Evolutionary conservation across 2,797 vertebrate species (phyloP), one percentile per base, ranked within the genome.

Genomic region (Eremophila alpestris): DNA sequence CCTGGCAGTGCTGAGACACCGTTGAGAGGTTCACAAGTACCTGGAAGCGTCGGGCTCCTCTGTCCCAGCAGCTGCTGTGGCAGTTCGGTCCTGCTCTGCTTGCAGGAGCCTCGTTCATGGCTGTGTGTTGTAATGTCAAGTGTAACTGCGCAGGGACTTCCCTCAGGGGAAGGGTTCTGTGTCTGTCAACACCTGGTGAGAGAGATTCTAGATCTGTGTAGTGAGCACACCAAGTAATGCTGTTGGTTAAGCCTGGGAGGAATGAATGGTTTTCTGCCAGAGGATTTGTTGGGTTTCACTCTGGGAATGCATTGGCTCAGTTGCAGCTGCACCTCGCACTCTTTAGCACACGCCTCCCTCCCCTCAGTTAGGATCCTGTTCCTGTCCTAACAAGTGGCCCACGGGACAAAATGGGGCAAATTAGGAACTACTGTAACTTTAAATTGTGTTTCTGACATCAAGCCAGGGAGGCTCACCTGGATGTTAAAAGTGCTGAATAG

Each of bases 21-120:
- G 0, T 7, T 18, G 51, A 62, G 73, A 17, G 12, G 45, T 24
- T 34, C 34, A 21, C 6, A 30, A 70, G 21, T 5, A 1, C 17
- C 7, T 3, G 11, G 13, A 16, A 13, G 24, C 1, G 0, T 19
- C 2, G 0, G 54, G 27, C 46, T 60, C 3, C 0, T 29, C 41
- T 55, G 45, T 64, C n/a, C 18, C 45, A 13, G 15, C 16, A 40
- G 68, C 9, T 36, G 38, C 41, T 1, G 43, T 11, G 19, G 54
- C 46, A 24, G 8, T 45, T 48, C 1, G 1, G 7, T 52, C 49
- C 20, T 64, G 49, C 65, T 22, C 51, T 2, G 3, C 56, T 1
- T 36, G 11, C 12, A 48, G 63, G 29, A 59, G 38, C 49, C 45
- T 26, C 1, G 0, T n/a, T 83, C 51, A 5, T 52, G 10, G 32